These are phyloP conservation scores for Nothocercus nigrocapillus DNA, from an alignment of 2,113 vertebrate species.

Conservation along the genomic window DNA sequence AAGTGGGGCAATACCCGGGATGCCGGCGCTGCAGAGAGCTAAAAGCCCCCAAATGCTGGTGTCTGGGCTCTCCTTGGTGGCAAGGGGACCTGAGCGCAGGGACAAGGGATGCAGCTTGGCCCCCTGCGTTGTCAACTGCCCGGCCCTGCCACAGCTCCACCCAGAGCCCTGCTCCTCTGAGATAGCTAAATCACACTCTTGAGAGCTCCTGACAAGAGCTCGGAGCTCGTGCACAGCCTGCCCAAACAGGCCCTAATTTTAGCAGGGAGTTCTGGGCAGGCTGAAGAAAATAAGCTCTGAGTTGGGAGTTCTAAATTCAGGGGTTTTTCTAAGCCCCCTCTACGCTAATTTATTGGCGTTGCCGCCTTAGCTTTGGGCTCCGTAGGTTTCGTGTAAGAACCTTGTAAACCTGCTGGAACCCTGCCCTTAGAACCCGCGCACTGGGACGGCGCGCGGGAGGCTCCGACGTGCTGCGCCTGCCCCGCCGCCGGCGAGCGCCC, in stretches of 20 bases:
- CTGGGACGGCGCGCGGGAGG: neutral
- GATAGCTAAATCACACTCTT: rapidly evolving
- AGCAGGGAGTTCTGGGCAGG: neutral
- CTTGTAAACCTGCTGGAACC: neutral
- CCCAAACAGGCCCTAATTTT: slow-evolving; percentile 26
- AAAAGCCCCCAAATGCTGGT: rapidly evolving
- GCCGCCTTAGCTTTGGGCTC: neutral
- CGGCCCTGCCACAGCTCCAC: rapidly evolving
- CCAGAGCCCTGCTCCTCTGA: rapidly evolving
- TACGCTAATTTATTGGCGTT: neutral
- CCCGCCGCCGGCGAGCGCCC: neutral
- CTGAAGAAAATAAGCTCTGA: neutral
- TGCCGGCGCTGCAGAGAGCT: rapidly evolving
- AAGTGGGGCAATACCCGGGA: rapidly evolving
- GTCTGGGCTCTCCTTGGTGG: neutral
- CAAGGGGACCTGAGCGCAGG: neutral
- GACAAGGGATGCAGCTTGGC: neutral
- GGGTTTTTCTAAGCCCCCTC: no score
- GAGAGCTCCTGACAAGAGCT: neutral
- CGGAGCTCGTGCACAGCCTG: neutral
- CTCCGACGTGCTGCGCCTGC: slow-evolving; percentile 40
- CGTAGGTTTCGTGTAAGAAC: neutral
- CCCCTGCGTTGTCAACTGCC: rapidly evolving
- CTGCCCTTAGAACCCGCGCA: neutral
- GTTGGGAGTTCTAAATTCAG: neutral